Evolutionary conservation across 2,888 invertebrate genomes (phyloP).

Genomic region (Cancer borealis): DNA sequence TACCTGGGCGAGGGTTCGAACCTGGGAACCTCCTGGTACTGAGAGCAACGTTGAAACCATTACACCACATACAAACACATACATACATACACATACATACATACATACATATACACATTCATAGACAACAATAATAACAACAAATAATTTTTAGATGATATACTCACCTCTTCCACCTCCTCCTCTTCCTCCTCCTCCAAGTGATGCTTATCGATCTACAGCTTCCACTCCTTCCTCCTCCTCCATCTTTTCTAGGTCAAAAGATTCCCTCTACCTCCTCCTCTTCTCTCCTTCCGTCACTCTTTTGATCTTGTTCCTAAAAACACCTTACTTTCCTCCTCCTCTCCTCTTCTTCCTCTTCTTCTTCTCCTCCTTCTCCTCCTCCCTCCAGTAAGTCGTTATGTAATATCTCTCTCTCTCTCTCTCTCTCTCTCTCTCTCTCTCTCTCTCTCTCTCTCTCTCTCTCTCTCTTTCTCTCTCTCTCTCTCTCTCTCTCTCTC

Average conservation of each 20-base stretch:
- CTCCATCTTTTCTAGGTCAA: neutral
- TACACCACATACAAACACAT: neutral
- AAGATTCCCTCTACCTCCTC: neutral
- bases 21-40: too few species aligned
- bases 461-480: neutral
- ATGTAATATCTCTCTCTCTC: neutral
- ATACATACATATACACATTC: neutral
- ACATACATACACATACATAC: neutral
- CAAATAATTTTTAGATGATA: neutral
- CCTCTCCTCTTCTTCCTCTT: neutral
- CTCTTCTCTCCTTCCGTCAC: neutral
- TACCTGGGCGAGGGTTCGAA: too few species aligned
- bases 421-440: neutral
- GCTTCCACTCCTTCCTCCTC: conserved; percentile 21
- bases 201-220: neutral
- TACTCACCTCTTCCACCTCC: neutral
- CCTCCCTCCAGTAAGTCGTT: neutral
- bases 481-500: neutral
- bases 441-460: neutral
- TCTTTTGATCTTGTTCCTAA: neutral
- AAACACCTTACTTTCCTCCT: neutral
- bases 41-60: neutral
- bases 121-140: neutral
- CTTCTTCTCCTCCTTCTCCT: neutral
- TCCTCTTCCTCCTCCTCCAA: conserved; percentile 4